These are phyloP conservation scores for Choristoneura fumiferana DNA, from an alignment of 1,140 invertebrate genomes.

Conservation along the genomic window DNA sequence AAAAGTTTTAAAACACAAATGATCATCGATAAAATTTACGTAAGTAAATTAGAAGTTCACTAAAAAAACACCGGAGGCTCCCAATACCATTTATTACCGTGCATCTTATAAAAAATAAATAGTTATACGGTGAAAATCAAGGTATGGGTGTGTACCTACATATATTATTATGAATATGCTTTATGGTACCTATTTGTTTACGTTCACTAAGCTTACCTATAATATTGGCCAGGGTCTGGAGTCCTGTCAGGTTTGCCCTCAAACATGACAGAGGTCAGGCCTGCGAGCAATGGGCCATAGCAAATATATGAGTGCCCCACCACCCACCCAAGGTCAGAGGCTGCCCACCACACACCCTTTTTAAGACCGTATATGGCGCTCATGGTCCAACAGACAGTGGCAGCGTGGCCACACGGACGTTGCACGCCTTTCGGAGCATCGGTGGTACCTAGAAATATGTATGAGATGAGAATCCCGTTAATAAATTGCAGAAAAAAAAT, in stretches of 20 bases:
- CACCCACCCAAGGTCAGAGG: conserved; percentile 95
- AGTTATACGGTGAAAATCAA: no score
- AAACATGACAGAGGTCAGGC: conserved; percentile 92
- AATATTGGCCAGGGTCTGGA: conserved; percentile 94
- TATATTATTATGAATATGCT: no score
- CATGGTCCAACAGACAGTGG: conserved; percentile 91
- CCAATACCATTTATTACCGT: no score
- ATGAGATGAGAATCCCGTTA: no score
- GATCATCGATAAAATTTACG: no score
- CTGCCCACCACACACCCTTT: conserved; percentile 93
- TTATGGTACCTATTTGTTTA: no score
- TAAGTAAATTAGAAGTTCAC: no score
- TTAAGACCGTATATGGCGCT: conserved; percentile 89
- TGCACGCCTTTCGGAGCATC: conserved; percentile 91
- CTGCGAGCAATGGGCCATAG: conserved; percentile 91
- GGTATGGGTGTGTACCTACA: no score
- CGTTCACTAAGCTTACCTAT: conserved; percentile 86
- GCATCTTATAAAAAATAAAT: no score
- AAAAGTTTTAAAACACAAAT: no score
- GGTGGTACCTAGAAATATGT: conserved; percentile 55
- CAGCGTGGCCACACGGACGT: conserved; percentile 92
- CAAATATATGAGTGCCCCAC: conserved; percentile 97
- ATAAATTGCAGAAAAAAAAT: no score
- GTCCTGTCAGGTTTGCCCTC: conserved; percentile 97
- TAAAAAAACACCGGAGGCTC: no score